Conservation (phyloP, 1,140 invertebrate species). For the Hypothenemus hampei region DNA sequence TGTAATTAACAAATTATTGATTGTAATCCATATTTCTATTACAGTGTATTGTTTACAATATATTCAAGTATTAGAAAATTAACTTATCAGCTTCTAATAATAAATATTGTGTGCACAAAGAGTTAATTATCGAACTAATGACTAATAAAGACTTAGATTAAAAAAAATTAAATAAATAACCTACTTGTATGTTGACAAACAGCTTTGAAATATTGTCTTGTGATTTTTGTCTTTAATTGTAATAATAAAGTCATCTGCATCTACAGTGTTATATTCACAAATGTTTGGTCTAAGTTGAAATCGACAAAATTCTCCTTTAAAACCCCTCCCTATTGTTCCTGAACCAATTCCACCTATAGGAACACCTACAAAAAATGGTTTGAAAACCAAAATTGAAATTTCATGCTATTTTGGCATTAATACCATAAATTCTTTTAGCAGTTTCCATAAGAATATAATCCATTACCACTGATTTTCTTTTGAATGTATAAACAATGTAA, state of each 20-base stretch:
- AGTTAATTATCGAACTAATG: too few species aligned
- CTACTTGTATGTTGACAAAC: constrained; percentile 60
- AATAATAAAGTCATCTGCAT: constrained; percentile 82
- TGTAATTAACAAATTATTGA: constrained; percentile 24
- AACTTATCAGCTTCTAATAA: too few species aligned
- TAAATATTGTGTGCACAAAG: too few species aligned
- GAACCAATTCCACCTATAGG: constrained; percentile 88
- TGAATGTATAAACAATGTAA: constrained; percentile 54
- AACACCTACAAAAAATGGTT: constrained; percentile 58
- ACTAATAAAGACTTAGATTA: too few species aligned
- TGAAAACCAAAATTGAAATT: constrained; percentile 12
- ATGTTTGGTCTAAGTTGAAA: constrained; percentile 83
- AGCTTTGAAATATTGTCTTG: constrained; percentile 79
- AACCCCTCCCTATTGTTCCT: constrained; percentile 86
- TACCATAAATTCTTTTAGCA: constrained; percentile 72
- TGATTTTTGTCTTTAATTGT: constrained; percentile 66
- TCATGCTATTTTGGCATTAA: constrained; percentile 15
- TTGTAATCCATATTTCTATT: neutral
- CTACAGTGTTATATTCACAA: constrained; percentile 77
- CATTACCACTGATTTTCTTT: constrained; percentile 61
- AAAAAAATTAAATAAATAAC: neutral
- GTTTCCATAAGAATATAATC: constrained; percentile 60
- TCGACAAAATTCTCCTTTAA: constrained; percentile 87
- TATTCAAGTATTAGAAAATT: too few species aligned
- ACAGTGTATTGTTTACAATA: too few species aligned